Evolutionary conservation across 2,797 vertebrate genomes (phyloP).

Genomic region (Siniperca scherzeri): DNA sequence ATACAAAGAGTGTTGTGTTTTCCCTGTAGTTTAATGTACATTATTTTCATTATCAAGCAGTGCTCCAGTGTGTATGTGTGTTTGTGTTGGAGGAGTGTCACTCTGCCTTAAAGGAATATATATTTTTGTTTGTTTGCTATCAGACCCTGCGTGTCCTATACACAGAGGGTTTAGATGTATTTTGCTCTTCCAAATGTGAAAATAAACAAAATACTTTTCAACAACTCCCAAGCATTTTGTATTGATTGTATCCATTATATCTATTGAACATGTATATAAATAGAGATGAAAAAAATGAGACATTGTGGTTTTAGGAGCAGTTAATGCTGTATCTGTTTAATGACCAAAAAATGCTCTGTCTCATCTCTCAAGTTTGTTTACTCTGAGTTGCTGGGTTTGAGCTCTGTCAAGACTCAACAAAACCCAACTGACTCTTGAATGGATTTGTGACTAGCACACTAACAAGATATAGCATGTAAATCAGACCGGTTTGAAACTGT

Average conservation of each 20-base stretch:
- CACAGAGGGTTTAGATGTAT: no score
- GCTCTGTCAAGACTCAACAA: not conserved
- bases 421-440: not conserved
- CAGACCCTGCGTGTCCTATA: not conserved
- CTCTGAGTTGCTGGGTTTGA: not conserved
- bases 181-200: not conserved
- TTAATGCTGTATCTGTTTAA: not conserved
- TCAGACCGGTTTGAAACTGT: not conserved
- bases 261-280: not conserved
- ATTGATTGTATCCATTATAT: not conserved
- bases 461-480: not conserved
- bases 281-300: not conserved
- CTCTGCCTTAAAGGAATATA: no score
- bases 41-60: not conserved
- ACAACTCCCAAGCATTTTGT: not conserved
- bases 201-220: not conserved
- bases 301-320: not conserved
- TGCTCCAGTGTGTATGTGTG: not conserved
- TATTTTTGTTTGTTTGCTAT: not conserved
- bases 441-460: not conserved
- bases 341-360: not conserved
- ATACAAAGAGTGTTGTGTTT: not conserved
- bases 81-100: not conserved
- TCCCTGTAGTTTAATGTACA: not conserved
- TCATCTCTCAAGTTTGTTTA: not conserved